A percentile compares a stretch with the other conserved stretches of the same genome.
Conservation (phyloP, 1,140 invertebrate genomes). For the Chrysomallon squamiferum region DNA sequence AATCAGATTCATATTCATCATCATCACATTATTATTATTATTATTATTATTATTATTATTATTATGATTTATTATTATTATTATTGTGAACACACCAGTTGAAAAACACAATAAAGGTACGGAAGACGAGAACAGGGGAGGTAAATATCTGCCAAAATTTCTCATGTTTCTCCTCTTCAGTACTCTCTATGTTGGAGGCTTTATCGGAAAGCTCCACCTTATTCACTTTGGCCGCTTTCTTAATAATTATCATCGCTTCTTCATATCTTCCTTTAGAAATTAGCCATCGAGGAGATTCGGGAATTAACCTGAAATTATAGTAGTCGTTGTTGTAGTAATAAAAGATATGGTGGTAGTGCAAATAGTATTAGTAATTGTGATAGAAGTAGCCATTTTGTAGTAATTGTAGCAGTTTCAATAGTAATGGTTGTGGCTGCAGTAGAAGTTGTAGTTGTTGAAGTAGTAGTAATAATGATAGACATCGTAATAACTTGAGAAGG, state of each 20-base stretch:
- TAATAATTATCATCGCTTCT: constrained; percentile 36
- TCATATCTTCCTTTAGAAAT: constrained; percentile 27
- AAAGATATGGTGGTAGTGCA: too few relatives aligned
- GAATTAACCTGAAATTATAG: constrained; percentile 29
- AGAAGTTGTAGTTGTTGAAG: too few relatives aligned
- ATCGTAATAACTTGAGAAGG: too few relatives aligned
- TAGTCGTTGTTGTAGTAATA: neutral
- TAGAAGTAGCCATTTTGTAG: too few relatives aligned
- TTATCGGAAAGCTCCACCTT: constrained; percentile 24
- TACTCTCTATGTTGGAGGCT: constrained; percentile 1
- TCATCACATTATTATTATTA: too few relatives aligned
- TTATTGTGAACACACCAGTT: constrained; percentile 25
- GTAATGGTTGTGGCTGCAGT: too few relatives aligned
- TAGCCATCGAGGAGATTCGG: constrained; percentile 47
- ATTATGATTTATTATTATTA: too few relatives aligned
- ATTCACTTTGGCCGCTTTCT: constrained; percentile 33
- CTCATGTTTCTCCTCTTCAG: constrained; percentile 2
- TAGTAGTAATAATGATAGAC: too few relatives aligned
- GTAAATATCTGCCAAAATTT: constrained; percentile 22
- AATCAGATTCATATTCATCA: too few relatives aligned
- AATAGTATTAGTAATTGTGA: too few relatives aligned
- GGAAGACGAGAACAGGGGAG: constrained; percentile 3
- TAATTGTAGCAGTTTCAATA: too few relatives aligned
- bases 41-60: too few relatives aligned
- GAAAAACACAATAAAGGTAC: constrained; percentile 23